Evolutionary conservation across 2,113 vertebrate genomes (phyloP).

Genomic region (Psittacara wagleri): DNA sequence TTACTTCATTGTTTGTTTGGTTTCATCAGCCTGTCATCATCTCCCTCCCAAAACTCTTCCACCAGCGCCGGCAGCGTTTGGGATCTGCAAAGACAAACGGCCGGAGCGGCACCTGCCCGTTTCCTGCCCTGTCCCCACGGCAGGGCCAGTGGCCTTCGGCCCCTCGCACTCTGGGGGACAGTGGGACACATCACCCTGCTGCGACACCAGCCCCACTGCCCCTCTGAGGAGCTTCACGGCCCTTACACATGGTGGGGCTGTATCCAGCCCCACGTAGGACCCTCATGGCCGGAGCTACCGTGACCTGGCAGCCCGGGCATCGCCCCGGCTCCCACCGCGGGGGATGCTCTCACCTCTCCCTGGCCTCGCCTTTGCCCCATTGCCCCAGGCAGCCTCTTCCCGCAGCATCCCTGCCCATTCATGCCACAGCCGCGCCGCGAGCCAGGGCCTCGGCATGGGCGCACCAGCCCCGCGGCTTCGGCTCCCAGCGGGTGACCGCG

Average conservation of each 20-base stretch:
- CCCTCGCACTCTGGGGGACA: background rate
- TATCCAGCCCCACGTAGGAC: background rate
- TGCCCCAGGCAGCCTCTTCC: background rate
- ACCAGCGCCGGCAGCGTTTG: background rate
- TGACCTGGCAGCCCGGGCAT: background rate
- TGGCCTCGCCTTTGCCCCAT: background rate
- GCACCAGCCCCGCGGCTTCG: background rate
- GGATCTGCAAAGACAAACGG: slow-evolving; percentile 50
- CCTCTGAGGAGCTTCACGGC: background rate
- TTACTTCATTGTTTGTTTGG: slow-evolving; percentile 63
- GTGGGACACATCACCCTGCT: background rate
- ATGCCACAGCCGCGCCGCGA: background rate
- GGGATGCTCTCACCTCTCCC: background rate
- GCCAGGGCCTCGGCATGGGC: rapidly evolving
- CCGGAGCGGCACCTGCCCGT: background rate
- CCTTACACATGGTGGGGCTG: rapidly evolving
- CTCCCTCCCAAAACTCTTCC: slow-evolving; percentile 51
- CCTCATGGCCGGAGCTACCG: background rate
- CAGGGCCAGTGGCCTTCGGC: background rate
- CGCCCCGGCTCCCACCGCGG: rapidly evolving
- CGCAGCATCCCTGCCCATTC: background rate
- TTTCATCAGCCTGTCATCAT: slow-evolving; percentile 56
- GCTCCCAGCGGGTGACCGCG: background rate
- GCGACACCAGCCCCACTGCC: rapidly evolving
- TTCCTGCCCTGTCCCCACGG: background rate